Percentiles rank a stretch among this genome's conserved stretches.
phyloP scores from a whole-genome alignment of 37 sponge, comb jelly and placozoan species.

The Agelas oroides region DNA sequence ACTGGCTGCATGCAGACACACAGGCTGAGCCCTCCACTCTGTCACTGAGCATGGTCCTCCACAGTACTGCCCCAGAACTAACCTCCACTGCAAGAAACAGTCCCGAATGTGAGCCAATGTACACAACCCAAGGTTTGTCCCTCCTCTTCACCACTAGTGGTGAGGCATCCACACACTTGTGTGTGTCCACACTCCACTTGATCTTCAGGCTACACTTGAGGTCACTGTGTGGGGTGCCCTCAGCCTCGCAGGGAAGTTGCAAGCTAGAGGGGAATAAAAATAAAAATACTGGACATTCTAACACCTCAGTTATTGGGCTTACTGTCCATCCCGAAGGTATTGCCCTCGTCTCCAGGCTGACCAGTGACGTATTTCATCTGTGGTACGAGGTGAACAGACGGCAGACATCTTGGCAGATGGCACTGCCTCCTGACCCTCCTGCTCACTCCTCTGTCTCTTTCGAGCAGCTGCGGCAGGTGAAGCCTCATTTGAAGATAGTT shows the following conservation, averaged over 20 bases:
- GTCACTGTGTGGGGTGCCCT: not conserved
- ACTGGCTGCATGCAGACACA: conserved; percentile 70
- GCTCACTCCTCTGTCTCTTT: not conserved
- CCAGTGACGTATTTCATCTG: too few species aligned
- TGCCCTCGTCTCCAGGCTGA: conserved; percentile 11
- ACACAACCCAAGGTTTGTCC: conserved; percentile 28
- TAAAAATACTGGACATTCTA: not conserved
- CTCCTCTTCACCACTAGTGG: conserved; percentile 74
- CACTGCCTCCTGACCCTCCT: not conserved
- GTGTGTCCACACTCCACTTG: not conserved
- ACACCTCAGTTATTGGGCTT: not conserved
- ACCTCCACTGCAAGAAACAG: conserved; percentile 62
- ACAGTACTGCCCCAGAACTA: conserved; percentile 53
- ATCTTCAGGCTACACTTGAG: not conserved
- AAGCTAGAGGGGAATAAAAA: too few species aligned
- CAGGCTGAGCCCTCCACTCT: conserved; percentile 87
- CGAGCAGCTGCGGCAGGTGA: not conserved
- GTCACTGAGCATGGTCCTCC: conserved; percentile 70
- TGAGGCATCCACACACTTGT: conserved; percentile 92
- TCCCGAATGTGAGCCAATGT: conserved; percentile 88
- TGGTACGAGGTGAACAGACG: not conserved
- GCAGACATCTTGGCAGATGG: too few species aligned
- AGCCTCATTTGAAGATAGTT: not conserved
- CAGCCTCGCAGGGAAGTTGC: too few species aligned
- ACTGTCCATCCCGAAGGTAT: not conserved